Base-by-base conservation (phyloP, 2,888 invertebrate species). In the Drosophila multiciliata region DNA sequence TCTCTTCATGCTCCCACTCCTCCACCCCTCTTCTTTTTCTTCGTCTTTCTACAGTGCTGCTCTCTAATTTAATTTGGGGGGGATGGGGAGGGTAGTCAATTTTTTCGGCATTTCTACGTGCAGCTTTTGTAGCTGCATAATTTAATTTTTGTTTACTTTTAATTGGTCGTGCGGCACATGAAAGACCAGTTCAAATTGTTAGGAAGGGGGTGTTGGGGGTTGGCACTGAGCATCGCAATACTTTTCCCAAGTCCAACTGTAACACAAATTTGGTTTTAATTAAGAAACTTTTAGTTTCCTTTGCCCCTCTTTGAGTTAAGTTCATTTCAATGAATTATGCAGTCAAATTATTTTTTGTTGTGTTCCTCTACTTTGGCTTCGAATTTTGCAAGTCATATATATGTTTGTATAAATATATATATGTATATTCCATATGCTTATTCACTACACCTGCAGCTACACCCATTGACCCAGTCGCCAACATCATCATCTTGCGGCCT, bases 121-220 rank as follows among this genome's bases (percentile, higher is more conserved):
- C 71, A 75, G 65, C 80, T 78, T 80, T 80, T 77, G 74, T 77
- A 71, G 82, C 75, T 86, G 86, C 85, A 87, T 91, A 91, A 91
- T 91, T 91, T 81, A 88, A 90, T 90, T 91, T 85, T 83, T 90
- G 91, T 89, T 90, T 87, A 82, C 86, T 89, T 90, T 91, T 90
- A 91, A 89, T 91, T 91, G 91, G 78, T 77, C 65, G 52, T 69
- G 55, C 40, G 50, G 53, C 11, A 55, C 23, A 57, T 26, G 42
- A 49, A 52, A 17, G 57, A 8, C n/a, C 36, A 42, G 40, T 15
- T 23, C 23, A 45, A 45, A 15, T 45, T 23, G 15, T 2, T 5
- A 5, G 32, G 3, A 11, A 26, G 38, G 35, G 26, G 9, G 29
- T 1, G 12, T 1, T 9, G 38, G 26, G 12, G 26, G 1, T 9